Percentiles rank a stretch among this genome's conserved stretches.
Evolutionary conservation across 2,113 vertebrate genomes (phyloP).

Genomic region (Catharus fuscescens): DNA sequence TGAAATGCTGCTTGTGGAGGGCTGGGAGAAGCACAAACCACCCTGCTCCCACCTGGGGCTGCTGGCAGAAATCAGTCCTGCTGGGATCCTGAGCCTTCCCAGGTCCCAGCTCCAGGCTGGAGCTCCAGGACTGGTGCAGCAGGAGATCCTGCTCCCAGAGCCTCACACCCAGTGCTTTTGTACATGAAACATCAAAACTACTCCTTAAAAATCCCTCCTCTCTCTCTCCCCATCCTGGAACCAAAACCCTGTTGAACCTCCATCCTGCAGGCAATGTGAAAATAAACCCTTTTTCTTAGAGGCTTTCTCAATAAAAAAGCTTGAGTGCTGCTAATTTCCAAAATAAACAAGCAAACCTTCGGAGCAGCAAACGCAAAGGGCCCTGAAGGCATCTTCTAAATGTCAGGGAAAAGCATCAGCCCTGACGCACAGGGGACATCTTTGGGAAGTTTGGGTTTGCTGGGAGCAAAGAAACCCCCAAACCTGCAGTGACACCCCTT

Average conservation of each 20-base stretch:
- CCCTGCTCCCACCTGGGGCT: neutral
- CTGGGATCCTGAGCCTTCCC: neutral
- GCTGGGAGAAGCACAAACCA: neutral
- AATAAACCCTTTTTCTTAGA: neutral
- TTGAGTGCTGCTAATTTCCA: neutral
- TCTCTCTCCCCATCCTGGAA: neutral
- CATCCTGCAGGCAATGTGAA: rapidly evolving
- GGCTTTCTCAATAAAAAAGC: neutral
- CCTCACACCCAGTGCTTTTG: neutral
- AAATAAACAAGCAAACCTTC: conserved; percentile 16
- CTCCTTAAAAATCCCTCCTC: neutral
- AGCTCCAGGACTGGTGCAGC: neutral
- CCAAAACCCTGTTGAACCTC: neutral
- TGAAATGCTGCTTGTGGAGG: neutral
- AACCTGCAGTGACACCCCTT: neutral
- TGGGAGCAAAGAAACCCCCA: neutral
- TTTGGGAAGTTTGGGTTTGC: neutral
- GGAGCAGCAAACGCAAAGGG: neutral
- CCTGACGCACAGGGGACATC: neutral
- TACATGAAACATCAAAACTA: neutral
- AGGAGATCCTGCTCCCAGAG: neutral
- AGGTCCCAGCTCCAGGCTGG: neutral
- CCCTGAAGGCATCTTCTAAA: neutral
- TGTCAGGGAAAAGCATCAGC: neutral
- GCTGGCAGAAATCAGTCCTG: neutral